Evolutionary conservation across 2,113 vertebrate genomes (phyloP), one percentile per base, ranked within the genome.

Genomic region (Pomatorhinus ruficollis): DNA sequence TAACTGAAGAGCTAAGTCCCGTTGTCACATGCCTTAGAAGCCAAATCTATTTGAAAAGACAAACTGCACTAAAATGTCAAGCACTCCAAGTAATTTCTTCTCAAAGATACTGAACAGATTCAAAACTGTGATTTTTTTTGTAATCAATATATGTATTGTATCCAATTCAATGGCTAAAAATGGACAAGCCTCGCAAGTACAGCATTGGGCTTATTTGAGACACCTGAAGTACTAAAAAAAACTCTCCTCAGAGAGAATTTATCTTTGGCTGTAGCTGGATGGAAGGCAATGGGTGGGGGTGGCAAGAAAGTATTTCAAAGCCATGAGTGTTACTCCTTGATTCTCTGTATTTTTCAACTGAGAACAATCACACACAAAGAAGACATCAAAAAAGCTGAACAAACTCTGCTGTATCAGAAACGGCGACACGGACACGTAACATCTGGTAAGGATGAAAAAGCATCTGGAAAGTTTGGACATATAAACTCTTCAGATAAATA

Each of bases 31-130:
- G 97, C 96, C 89, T 97, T 97, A 98, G 97, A 98, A 98, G 95
- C 97, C 96, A 98, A 97, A 98, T 93, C 97, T 98, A 97, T 97
- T 98, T 98, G 97, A 97, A 98, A 98, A 98, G 98, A 98, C 97
- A 97, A 98, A 96, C 45, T 93, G 87, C 97, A 97, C 97, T 97
- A 97, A 97, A 98, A 98, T 96, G 97, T 98, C 98, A 98, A 96
- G 89, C 24, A 33, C 72, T 97, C 77, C 93, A 83, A 98, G 91
- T 95, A 50, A 96, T 97, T 97, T 97, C 94, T 98, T 97, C 94
- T 94, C 89, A 96, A 97, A 95, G 95, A 98, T 88, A 96, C 94
- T 72, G 89, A 97, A 98, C 97, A 98, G 83, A 98, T 94, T 89
- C 83, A 97, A 96, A 97, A 77, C 59, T 84, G 86, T 66, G 47